These are phyloP conservation scores for Drosophila ogumai DNA, from an alignment of 1,140 invertebrate genomes.

Conservation along the genomic window DNA sequence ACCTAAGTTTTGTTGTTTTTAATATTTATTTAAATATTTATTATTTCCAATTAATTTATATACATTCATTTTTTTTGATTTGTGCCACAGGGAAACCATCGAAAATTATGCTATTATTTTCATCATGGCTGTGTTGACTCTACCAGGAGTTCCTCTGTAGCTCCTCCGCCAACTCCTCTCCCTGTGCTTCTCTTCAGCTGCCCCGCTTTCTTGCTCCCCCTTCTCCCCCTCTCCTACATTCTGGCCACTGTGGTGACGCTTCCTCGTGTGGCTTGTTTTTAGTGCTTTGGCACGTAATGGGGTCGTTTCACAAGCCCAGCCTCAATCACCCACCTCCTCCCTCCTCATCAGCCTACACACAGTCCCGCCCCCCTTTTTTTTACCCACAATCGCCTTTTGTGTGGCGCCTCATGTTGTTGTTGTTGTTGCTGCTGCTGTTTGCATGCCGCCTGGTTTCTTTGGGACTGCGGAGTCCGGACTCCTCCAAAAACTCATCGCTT, in stretches of 20 bases:
- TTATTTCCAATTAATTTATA: not conserved
- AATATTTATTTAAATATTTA: not conserved
- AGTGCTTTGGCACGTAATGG: conserved; percentile 82
- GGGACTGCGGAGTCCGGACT: conserved; percentile 30
- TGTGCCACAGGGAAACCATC: not conserved
- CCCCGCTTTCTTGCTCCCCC: conserved; percentile 8
- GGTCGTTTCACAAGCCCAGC: conserved; percentile 57
- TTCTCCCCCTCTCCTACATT: not conserved
- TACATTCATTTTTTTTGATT: not conserved
- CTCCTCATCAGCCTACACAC: conserved; percentile 1
- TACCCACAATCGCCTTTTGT: conserved; percentile 68
- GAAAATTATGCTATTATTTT: conserved; percentile 7
- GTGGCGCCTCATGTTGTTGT: conserved; percentile 41
- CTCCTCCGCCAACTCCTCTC: not conserved
- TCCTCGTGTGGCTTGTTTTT: conserved; percentile 71
- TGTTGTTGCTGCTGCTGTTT: conserved; percentile 34
- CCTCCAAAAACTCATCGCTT: conserved; percentile 45
- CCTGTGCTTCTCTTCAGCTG: not conserved
- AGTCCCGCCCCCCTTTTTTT: not conserved
- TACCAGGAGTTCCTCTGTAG: not conserved
- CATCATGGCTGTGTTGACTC: not conserved
- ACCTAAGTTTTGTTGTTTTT: not conserved
- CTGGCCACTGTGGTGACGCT: conserved; percentile 51
- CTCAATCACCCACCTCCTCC: conserved; percentile 10
- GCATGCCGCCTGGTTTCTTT: conserved; percentile 53